phyloP scores from a whole-genome alignment of 2,113 vertebrate genomes.

The Cheirogaleus medius region DNA sequence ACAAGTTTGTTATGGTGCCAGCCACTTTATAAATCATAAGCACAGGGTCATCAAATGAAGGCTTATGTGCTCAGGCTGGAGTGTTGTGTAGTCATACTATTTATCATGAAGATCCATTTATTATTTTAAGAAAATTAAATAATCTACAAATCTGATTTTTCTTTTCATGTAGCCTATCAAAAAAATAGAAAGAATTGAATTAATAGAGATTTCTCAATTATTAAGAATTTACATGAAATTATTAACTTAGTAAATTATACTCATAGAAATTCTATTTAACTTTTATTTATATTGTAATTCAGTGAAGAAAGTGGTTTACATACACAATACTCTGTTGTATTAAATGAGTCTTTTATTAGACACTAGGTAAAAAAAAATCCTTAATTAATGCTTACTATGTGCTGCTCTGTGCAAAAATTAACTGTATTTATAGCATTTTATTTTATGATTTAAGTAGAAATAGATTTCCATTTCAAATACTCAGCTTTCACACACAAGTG shows the following conservation, averaged over 20 bases:
- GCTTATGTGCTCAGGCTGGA: not conserved
- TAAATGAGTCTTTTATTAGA: not conserved
- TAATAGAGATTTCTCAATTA: slow-evolving; percentile 9
- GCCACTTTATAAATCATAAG: slow-evolving; percentile 4
- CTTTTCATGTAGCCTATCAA: not conserved
- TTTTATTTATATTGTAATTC: not conserved
- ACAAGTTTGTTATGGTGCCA: not conserved
- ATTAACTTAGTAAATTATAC: not conserved
- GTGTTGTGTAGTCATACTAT: not conserved
- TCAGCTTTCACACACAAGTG: not conserved
- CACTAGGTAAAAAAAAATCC: not conserved
- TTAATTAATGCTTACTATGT: slow-evolving; percentile 17
- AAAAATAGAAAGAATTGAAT: not conserved
- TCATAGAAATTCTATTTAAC: not conserved
- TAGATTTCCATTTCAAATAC: slow-evolving; percentile 1
- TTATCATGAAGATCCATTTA: not conserved
- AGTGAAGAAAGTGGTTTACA: not conserved
- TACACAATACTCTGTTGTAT: not conserved
- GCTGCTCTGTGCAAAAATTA: not conserved
- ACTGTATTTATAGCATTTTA: not conserved
- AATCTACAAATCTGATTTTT: not conserved
- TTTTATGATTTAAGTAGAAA: not conserved
- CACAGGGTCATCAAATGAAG: not conserved
- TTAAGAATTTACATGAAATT: slow-evolving; percentile 11
- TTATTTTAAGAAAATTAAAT: not conserved